phyloP scores from a whole-genome alignment of 2,888 invertebrate species.

The Drosophila lacicola region DNA sequence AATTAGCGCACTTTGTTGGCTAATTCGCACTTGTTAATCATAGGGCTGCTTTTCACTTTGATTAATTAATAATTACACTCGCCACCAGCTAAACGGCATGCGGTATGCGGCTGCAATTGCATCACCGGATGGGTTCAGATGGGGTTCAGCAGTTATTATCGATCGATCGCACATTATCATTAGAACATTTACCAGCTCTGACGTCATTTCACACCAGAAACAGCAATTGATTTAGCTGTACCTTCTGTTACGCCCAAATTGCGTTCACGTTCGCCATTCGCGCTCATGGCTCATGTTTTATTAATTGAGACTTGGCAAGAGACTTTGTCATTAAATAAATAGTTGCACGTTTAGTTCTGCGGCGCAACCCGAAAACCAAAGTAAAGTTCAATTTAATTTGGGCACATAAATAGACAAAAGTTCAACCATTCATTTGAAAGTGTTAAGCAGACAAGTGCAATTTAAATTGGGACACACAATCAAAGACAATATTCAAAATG shows the following conservation, averaged over 20 bases:
- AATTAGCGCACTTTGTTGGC: slow-evolving; percentile 45
- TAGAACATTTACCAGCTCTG: slow-evolving; percentile 24
- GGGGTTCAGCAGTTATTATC: slow-evolving; percentile 48
- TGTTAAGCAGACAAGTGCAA: slow-evolving; percentile 51
- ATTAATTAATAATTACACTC: slow-evolving; percentile 45
- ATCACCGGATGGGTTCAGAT: slow-evolving; percentile 22
- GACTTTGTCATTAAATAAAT: slow-evolving; percentile 52
- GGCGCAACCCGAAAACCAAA: slow-evolving; percentile 22
- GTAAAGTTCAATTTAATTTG: slow-evolving; percentile 26
- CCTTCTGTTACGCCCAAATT: slow-evolving; percentile 27
- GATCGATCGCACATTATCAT: slow-evolving; percentile 25
- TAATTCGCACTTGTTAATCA: slow-evolving; percentile 55
- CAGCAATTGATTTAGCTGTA: neutral
- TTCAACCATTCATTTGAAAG: slow-evolving; percentile 48
- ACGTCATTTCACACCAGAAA: slow-evolving; percentile 42
- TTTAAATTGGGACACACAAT: slow-evolving; percentile 48
- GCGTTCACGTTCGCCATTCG: slow-evolving; percentile 13
- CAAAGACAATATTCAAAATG: slow-evolving; percentile 1
- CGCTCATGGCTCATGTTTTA: slow-evolving; percentile 49
- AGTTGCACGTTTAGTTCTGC: slow-evolving; percentile 27
- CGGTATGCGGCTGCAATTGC: slow-evolving; percentile 23
- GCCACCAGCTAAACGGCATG: neutral
- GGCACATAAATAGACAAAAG: slow-evolving; percentile 52
- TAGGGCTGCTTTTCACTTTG: slow-evolving; percentile 35
- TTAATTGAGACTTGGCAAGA: slow-evolving; percentile 43